Percentiles rank a stretch among this genome's conserved stretches.
phyloP scores from a whole-genome alignment of 2,113 vertebrate genomes.

The Nestor notabilis region DNA sequence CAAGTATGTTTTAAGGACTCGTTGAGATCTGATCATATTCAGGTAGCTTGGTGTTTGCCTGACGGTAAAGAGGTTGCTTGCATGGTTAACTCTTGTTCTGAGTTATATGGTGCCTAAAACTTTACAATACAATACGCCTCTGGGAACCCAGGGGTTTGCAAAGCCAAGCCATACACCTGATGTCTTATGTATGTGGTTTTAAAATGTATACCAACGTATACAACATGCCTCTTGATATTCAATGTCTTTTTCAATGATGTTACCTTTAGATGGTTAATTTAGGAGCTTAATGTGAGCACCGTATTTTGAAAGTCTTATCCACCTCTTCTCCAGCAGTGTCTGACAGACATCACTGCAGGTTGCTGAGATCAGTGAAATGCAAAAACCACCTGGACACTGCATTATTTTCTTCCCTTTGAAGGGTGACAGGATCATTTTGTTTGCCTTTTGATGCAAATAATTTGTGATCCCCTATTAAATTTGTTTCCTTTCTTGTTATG shows the following conservation, averaged over 20 bases:
- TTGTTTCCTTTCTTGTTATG: background rate
- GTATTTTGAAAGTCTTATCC: background rate
- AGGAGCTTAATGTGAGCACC: background rate
- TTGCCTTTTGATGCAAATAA: background rate
- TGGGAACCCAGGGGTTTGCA: background rate
- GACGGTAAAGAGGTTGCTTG: background rate
- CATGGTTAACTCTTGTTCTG: background rate
- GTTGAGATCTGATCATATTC: background rate
- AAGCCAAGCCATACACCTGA: background rate
- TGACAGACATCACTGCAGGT: background rate
- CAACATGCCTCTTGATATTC: background rate
- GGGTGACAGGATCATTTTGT: background rate
- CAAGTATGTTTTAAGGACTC: background rate
- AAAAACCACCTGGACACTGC: background rate
- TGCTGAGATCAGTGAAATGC: background rate
- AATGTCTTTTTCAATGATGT: background rate
- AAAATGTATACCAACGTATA: background rate
- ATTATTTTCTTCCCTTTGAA: background rate
- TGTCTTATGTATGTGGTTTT: background rate
- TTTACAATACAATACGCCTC: background rate
- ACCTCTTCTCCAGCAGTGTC: background rate
- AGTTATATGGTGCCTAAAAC: background rate
- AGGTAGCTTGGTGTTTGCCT: background rate
- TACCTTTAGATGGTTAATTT: background rate
- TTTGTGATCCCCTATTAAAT: background rate